Conservation (phyloP, 2,888 invertebrate genomes). For the Eumerus sabulonum region DNA sequence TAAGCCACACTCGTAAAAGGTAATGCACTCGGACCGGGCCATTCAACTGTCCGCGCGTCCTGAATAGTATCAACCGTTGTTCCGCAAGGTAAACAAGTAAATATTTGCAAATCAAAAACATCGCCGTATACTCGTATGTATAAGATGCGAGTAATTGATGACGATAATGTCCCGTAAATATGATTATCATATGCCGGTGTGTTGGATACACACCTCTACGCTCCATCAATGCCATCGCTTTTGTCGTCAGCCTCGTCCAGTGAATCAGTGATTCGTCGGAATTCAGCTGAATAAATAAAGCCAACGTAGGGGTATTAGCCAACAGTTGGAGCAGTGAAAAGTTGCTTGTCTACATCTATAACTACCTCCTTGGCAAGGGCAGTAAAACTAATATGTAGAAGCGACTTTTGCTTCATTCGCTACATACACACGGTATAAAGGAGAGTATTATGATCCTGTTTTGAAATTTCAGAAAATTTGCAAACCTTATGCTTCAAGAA, state of each 20-base stretch:
- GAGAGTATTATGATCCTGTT: conserved; percentile 39
- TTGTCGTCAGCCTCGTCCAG: too few relatives aligned
- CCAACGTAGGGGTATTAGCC: conserved; percentile 30
- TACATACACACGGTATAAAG: neutral
- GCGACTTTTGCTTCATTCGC: conserved; percentile 54
- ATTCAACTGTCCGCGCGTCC: conserved; percentile 35
- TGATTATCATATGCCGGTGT: conserved; percentile 50
- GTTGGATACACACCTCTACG: neutral
- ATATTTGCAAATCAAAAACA: conserved; percentile 62
- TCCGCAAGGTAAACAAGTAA: conserved; percentile 25
- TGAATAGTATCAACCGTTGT: conserved; percentile 15
- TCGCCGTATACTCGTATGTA: conserved; percentile 32
- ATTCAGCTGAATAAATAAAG: conserved; percentile 42
- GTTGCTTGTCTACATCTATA: conserved; percentile 15
- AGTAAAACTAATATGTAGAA: conserved; percentile 63
- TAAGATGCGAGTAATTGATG: conserved; percentile 53
- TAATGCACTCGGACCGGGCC: conserved; percentile 24
- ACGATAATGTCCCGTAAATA: conserved; percentile 59
- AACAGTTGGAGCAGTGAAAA: conserved; percentile 19
- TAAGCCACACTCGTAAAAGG: conserved; percentile 33
- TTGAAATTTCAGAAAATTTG: conserved; percentile 34
- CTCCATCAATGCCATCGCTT: neutral
- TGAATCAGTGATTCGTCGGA: conserved; percentile 34
- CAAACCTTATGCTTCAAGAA: conserved; percentile 48
- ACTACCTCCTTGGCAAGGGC: conserved; percentile 19